These are phyloP conservation scores for Gryon sp. DNA, from an alignment of 1,140 invertebrate species.

Conservation along the genomic window DNA sequence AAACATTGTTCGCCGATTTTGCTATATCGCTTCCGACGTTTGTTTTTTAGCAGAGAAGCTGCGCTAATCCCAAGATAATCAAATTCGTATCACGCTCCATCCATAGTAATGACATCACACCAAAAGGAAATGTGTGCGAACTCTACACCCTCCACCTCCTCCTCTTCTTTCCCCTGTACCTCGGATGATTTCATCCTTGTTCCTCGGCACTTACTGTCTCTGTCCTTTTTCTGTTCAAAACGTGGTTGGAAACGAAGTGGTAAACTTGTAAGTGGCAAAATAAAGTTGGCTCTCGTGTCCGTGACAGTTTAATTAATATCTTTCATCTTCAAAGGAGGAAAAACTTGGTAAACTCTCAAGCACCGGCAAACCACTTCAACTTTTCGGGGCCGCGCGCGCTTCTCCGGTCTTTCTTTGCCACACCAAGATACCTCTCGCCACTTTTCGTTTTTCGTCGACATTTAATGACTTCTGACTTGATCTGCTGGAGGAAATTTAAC, in stretches of 20 bases:
- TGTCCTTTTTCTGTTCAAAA: too few species aligned
- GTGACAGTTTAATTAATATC: constrained; percentile 80
- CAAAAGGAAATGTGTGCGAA: constrained; percentile 55
- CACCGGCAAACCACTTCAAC: constrained; percentile 73
- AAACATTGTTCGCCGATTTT: constrained; percentile 42
- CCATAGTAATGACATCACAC: constrained; percentile 55
- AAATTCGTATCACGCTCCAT: constrained; percentile 53
- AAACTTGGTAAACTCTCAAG: constrained; percentile 76
- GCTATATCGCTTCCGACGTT: constrained; percentile 39
- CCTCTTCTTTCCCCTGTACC: too few species aligned
- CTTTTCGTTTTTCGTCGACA: constrained; percentile 56
- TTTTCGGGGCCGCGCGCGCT: constrained; percentile 64
- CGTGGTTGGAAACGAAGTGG: constrained; percentile 67
- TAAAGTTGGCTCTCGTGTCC: constrained; percentile 77
- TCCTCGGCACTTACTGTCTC: too few species aligned
- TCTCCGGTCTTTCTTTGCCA: constrained; percentile 56
- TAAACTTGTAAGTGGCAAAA: constrained; percentile 79
- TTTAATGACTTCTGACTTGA: constrained; percentile 60
- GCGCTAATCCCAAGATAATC: constrained; percentile 52
- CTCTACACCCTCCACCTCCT: too few species aligned
- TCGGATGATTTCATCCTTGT: too few species aligned
- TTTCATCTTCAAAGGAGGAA: constrained; percentile 77
- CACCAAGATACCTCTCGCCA: constrained; percentile 39
- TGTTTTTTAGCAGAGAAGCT: constrained; percentile 47
- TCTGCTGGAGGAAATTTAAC: constrained; percentile 32